These are phyloP conservation scores for Cryptophagus acutangulus DNA, from an alignment of 2,888 invertebrate species.

Conservation along the genomic window DNA sequence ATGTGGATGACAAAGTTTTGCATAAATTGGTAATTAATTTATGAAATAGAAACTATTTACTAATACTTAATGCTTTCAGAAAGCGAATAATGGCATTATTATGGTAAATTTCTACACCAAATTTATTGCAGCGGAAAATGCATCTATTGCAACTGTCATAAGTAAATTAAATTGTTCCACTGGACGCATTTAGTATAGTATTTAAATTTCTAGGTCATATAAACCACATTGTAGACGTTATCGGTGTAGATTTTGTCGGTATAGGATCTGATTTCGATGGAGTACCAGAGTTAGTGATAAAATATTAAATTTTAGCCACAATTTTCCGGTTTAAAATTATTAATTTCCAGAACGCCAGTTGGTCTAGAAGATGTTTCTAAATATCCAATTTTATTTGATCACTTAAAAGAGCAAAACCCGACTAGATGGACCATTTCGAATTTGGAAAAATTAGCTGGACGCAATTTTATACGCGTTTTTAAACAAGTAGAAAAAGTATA, in stretches of 20 bases:
- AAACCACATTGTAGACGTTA: conserved; percentile 49
- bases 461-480: conserved; percentile 50
- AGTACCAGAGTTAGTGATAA: conserved; percentile 38
- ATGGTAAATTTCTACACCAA: conserved; percentile 70
- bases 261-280: conserved; percentile 54
- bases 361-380: conserved; percentile 67
- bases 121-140: conserved; percentile 53
- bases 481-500: conserved; percentile 39
- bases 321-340: no score
- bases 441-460: conserved; percentile 49
- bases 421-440: conserved; percentile 46
- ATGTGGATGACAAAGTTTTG: conserved; percentile 58
- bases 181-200: conserved; percentile 16
- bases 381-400: conserved; percentile 62
- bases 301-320: not conserved
- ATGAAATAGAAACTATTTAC: conserved; percentile 4
- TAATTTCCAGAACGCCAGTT: conserved; percentile 54
- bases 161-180: no score
- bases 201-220: conserved; percentile 53
- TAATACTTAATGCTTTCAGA: conserved; percentile 44
- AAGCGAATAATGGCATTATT: conserved; percentile 63
- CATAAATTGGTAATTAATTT: conserved; percentile 46
- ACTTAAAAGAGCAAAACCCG: conserved; percentile 27
- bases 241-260: conserved; percentile 52
- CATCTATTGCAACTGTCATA: conserved; percentile 62